Percentiles rank a stretch among this genome's conserved stretches.
Evolutionary conservation across 1,140 invertebrate species (phyloP).

Genomic region (Scaptomyza graminum): DNA sequence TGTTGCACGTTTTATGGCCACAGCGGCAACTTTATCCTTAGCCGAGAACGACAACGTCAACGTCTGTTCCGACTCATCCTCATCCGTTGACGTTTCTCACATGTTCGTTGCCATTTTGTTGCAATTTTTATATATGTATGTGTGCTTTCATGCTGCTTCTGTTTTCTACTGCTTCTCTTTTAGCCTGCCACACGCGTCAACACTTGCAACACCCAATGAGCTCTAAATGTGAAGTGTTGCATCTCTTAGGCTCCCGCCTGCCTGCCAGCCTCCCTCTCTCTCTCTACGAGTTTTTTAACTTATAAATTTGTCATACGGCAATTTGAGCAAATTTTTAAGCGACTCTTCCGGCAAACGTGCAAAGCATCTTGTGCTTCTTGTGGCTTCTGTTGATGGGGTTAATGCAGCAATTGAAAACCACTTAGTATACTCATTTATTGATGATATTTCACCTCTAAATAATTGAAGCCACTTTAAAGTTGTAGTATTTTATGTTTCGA

Average conservation of each 20-base stretch:
- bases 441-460: background rate
- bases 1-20: conserved; percentile 73
- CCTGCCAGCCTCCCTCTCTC: background rate
- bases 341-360: conserved; percentile 17
- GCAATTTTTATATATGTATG: conserved; percentile 62
- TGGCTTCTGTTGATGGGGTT: conserved; percentile 18
- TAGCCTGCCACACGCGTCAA: conserved; percentile 26
- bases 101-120: conserved; percentile 69
- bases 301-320: conserved; percentile 59
- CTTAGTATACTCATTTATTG: conserved; percentile 27
- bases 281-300: conserved; percentile 31
- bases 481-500: background rate
- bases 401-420: conserved; percentile 37
- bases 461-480: background rate
- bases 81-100: conserved; percentile 46
- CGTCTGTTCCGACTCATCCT: conserved; percentile 67
- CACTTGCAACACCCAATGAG: conserved; percentile 45
- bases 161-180: background rate
- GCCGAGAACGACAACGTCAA: conserved; percentile 53
- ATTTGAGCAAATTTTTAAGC: conserved; percentile 62
- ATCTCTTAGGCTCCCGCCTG: conserved; percentile 45
- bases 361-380: conserved; percentile 19
- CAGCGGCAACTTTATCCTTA: conserved; percentile 69
- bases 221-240: conserved; percentile 43
- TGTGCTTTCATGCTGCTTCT: too few species aligned